A percentile compares a stretch with the other conserved stretches of the same genome.
Conservation (phyloP, 1,140 invertebrate genomes). For the Drosophila navojoa region DNA sequence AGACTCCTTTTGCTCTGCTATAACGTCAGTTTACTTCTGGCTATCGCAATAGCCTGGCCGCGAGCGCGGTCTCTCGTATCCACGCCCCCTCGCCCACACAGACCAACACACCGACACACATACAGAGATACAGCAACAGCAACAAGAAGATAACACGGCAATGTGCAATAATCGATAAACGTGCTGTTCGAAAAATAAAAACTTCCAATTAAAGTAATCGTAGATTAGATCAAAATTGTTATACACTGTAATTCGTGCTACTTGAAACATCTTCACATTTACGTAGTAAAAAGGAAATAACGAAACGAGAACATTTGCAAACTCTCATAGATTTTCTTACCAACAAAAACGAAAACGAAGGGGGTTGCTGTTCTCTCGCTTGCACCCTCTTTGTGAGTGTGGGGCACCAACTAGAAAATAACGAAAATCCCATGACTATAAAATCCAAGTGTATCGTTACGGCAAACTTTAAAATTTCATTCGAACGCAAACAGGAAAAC, state of each 20-base stretch:
- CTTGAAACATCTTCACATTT: slow-evolving; percentile 10
- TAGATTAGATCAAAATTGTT: slow-evolving; percentile 69
- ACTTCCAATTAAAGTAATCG: slow-evolving; percentile 40
- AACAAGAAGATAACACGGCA: slow-evolving; percentile 53
- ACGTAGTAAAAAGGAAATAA: background rate
- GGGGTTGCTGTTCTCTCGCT: slow-evolving; percentile 50
- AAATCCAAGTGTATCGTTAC: slow-evolving; percentile 54
- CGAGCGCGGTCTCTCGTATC: slow-evolving; percentile 34
- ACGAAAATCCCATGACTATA: slow-evolving; percentile 60
- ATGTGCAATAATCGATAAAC: slow-evolving; percentile 78
- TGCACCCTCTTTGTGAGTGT: slow-evolving; percentile 11
- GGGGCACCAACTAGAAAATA: slow-evolving; percentile 7
- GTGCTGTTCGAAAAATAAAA: slow-evolving; percentile 45
- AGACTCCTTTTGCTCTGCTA: slow-evolving; percentile 35
- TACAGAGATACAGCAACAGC: no score
- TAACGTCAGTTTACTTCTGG: slow-evolving; percentile 65
- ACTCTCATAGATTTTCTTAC: slow-evolving; percentile 46
- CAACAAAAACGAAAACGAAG: slow-evolving; percentile 43
- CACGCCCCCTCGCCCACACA: slow-evolving; percentile 1
- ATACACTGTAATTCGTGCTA: slow-evolving; percentile 60
- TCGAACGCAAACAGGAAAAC: slow-evolving; percentile 28
- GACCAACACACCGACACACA: slow-evolving; percentile 3
- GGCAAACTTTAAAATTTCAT: slow-evolving; percentile 45
- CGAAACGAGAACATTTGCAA: slow-evolving; percentile 8
- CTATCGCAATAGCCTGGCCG: slow-evolving; percentile 57